These are phyloP conservation scores for Poeciliopsis occidentalis DNA, from an alignment of 2,113 vertebrate species.

Conservation along the genomic window DNA sequence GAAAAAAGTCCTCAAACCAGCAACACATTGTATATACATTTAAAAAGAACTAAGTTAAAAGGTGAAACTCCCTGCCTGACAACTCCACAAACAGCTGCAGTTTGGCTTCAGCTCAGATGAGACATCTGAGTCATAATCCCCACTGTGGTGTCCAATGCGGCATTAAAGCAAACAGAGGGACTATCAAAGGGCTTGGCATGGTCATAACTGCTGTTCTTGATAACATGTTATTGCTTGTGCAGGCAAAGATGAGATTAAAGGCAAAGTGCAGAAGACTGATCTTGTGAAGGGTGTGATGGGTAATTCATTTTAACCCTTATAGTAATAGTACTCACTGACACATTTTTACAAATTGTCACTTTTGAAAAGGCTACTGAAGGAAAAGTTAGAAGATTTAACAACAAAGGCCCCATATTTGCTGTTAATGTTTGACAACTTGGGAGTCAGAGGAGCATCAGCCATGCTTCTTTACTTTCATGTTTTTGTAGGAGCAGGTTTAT, in stretches of 20 bases:
- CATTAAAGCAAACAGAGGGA: slow-evolving; percentile 1
- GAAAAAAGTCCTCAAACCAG: background rate
- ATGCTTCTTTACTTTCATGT: background rate
- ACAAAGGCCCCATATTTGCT: background rate
- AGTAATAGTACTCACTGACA: background rate
- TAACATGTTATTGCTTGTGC: slow-evolving; percentile 39
- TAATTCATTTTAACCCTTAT: background rate
- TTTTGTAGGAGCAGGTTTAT: slow-evolving; percentile 27
- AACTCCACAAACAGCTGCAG: background rate
- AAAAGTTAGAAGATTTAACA: background rate
- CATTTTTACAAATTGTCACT: background rate
- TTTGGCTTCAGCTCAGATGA: slow-evolving; percentile 19
- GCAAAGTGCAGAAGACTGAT: slow-evolving; percentile 21
- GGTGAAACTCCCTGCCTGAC: background rate
- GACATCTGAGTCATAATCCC: slow-evolving; percentile 12
- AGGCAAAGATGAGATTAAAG: slow-evolving; percentile 14
- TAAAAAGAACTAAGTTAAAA: background rate
- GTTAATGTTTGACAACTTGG: background rate
- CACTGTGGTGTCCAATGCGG: slow-evolving; percentile 1
- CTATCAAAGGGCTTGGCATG: slow-evolving; percentile 40
- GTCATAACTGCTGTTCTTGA: slow-evolving; percentile 14
- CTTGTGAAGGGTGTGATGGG: slow-evolving; percentile 9
- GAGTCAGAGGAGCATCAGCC: slow-evolving; percentile 1
- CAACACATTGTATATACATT: background rate
- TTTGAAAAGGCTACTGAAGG: background rate